Conservation (phyloP, 2,797 vertebrate species). For the Hybognathus amarus region DNA sequence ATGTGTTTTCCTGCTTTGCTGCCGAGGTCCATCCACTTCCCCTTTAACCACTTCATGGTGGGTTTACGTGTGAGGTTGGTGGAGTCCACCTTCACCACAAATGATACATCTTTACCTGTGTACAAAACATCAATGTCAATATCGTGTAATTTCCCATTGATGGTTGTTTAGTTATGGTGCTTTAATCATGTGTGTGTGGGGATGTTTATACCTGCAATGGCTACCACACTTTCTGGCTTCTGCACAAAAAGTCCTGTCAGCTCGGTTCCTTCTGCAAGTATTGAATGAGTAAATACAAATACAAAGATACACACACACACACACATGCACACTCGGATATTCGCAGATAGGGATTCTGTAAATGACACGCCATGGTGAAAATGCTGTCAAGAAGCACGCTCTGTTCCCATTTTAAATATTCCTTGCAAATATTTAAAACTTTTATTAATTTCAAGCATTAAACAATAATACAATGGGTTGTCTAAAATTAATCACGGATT, state of each 20-base stretch:
- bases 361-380: neutral
- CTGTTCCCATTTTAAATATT: slow-evolving; percentile 35
- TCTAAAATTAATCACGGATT: neutral
- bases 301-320: neutral
- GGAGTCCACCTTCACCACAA: slow-evolving; percentile 79
- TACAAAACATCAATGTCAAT: slow-evolving; percentile 10
- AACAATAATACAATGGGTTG: neutral
- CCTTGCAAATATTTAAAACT: slow-evolving; percentile 39
- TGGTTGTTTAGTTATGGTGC: neutral
- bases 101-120: slow-evolving; percentile 70
- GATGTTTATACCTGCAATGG: slow-evolving; percentile 66
- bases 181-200: neutral
- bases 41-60: slow-evolving; percentile 88
- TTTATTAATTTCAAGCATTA: neutral
- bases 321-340: neutral
- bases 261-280: slow-evolving; percentile 58
- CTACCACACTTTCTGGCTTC: slow-evolving; percentile 61
- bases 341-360: neutral
- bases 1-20: slow-evolving; percentile 87
- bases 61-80: slow-evolving; percentile 78
- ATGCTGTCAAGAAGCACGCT: neutral
- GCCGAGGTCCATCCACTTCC: slow-evolving; percentile 89
- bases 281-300: slow-evolving; percentile 14
- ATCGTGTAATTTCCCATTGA: neutral
- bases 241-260: slow-evolving; percentile 77